Evolutionary conservation across 2,888 invertebrate genomes (phyloP).

Genomic region (Hirtodrosophila cameraria): DNA sequence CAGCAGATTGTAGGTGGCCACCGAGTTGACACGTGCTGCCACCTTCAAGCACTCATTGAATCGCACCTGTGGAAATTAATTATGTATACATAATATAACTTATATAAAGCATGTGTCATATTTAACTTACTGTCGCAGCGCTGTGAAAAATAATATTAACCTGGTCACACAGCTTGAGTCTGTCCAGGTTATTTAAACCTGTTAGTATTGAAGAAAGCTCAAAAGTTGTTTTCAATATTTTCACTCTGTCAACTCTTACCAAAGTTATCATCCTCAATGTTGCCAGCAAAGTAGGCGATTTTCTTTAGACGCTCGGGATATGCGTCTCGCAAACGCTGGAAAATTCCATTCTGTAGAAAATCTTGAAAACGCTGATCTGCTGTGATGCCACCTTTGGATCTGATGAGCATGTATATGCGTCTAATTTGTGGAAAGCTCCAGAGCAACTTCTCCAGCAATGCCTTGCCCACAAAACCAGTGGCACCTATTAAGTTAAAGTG

Average conservation of each 20-base stretch:
- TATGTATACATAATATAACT: background rate
- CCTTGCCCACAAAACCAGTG: constrained; percentile 97
- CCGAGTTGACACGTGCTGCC: constrained; percentile 94
- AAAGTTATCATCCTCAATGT: constrained; percentile 86
- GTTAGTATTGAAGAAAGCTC: constrained; percentile 27
- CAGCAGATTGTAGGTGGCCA: constrained; percentile 93
- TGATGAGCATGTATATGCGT: constrained; percentile 91
- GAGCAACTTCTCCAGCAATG: constrained; percentile 95
- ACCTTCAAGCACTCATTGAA: constrained; percentile 96
- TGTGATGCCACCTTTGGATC: constrained; percentile 89
- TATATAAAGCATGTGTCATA: background rate
- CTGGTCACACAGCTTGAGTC: constrained; percentile 86
- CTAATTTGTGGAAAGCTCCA: constrained; percentile 92
- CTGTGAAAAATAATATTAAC: constrained; percentile 96
- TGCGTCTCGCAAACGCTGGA: constrained; percentile 88
- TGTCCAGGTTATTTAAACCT: constrained; percentile 88
- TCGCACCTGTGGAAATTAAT: constrained; percentile 85
- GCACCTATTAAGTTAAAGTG: constrained; percentile 86
- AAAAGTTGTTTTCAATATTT: constrained; percentile 15
- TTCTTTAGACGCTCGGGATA: constrained; percentile 88
- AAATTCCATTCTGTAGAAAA: constrained; percentile 90
- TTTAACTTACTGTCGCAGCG: constrained; percentile 90
- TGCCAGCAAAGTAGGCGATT: constrained; percentile 89
- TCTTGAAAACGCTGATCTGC: constrained; percentile 90
- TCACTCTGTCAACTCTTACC: constrained; percentile 60